phyloP scores from a whole-genome alignment of 2,113 vertebrate genomes.

The Gymnocephalus cernua region DNA sequence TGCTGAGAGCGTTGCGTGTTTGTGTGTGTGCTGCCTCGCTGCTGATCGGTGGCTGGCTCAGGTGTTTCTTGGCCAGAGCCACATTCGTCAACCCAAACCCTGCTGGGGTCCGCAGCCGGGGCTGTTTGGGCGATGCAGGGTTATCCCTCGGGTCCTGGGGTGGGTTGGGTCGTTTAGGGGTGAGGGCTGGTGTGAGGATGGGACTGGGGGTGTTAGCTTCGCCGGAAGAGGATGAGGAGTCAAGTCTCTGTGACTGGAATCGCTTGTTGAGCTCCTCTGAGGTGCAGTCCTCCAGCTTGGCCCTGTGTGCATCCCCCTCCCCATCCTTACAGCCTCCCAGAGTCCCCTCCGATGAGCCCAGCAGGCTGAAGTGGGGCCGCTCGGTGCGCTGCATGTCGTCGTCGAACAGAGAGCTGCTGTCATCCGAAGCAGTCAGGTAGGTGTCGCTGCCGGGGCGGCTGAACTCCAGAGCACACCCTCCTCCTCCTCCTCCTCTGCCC shows the following conservation, averaged over 20 bases:
- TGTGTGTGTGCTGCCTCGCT: constrained; percentile 87
- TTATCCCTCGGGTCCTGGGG: constrained; percentile 78
- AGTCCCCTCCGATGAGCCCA: constrained; percentile 26
- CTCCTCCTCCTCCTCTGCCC: constrained; percentile 74
- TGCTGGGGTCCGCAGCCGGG: constrained; percentile 86
- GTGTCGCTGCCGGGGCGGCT: constrained; percentile 88
- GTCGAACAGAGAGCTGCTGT: constrained; percentile 94
- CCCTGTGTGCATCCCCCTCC: constrained; percentile 2
- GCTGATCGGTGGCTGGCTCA: constrained; percentile 94
- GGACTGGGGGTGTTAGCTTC: constrained; percentile 80
- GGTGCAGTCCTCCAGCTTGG: constrained; percentile 82
- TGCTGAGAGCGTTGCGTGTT: constrained; percentile 96
- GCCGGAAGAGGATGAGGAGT: constrained; percentile 92
- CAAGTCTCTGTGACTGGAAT: constrained; percentile 90
- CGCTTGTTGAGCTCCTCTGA: constrained; percentile 93
- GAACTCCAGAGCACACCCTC: constrained; percentile 68
- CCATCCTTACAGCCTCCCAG: constrained; percentile 25
- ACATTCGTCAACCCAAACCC: constrained; percentile 84
- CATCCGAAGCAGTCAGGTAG: constrained; percentile 93
- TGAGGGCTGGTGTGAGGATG: constrained; percentile 69
- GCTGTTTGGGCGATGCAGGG: constrained; percentile 84
- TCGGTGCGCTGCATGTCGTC: constrained; percentile 88
- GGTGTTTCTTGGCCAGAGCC: constrained; percentile 89
- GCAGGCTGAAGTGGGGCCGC: constrained; percentile 69
- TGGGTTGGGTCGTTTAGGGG: constrained; percentile 80